A percentile compares a stretch with the other conserved stretches of the same genome.
These are phyloP conservation scores for Tanytarsus gracilentus DNA, from an alignment of 2,888 invertebrate species.

Conservation along the genomic window DNA sequence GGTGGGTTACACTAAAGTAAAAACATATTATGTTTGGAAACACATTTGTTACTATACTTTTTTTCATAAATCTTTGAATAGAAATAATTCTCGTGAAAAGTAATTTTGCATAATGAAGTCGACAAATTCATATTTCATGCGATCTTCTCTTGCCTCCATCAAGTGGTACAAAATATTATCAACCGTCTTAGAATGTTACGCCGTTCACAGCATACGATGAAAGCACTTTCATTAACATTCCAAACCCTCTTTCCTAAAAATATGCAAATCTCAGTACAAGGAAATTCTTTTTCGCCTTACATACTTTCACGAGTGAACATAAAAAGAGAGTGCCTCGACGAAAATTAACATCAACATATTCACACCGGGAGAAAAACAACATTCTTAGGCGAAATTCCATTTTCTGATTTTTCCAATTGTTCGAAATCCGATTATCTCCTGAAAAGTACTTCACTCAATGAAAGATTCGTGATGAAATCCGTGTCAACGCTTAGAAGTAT, in stretches of 20 bases:
- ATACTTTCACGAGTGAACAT: not conserved
- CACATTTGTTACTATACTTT: too few species aligned
- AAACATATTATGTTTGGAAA: too few species aligned
- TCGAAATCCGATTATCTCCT: not conserved
- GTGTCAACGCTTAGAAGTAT: not conserved
- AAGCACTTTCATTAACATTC: conserved; percentile 27
- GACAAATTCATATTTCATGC: too few species aligned
- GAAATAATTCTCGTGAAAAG: too few species aligned
- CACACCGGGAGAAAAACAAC: not conserved
- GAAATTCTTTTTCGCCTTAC: not conserved
- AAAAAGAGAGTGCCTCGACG: not conserved
- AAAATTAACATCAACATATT: not conserved
- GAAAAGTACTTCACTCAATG: not conserved
- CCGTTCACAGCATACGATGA: not conserved
- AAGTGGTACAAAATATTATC: too few species aligned
- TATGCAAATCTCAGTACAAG: conserved; percentile 17
- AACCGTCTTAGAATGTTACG: not conserved
- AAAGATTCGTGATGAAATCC: not conserved
- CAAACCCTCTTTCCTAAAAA: conserved; percentile 8
- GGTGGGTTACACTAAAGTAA: too few species aligned
- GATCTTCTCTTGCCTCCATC: too few species aligned
- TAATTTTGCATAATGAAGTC: too few species aligned
- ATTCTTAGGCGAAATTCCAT: too few species aligned
- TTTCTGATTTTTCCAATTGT: not conserved
- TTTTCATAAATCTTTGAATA: too few species aligned